Evolutionary conservation across 1,140 invertebrate genomes (phyloP), one percentile per base, ranked within the genome.

Genomic region (Megalopta genalis): DNA sequence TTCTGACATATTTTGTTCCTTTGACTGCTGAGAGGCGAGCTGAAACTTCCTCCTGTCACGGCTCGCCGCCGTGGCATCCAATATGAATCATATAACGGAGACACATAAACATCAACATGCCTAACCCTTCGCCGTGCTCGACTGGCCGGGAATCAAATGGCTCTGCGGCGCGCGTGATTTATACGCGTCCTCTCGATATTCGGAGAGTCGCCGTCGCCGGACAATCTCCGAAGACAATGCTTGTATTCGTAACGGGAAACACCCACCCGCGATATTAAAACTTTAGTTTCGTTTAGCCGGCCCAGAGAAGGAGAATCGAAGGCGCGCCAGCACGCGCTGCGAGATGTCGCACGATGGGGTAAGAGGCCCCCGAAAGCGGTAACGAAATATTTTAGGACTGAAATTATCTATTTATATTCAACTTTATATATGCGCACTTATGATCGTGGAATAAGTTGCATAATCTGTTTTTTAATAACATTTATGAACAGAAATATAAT

Each of bases 31-130:
- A 42, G 62, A 12, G 46, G 54, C 62, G 37, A 27, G 54, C 52
- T 52, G 52, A 7, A 27, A 32, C 70, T 66, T 74, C 70, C 71
- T 74, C 25, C 46, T 75, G 72, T 73, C 72, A 52, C n/a, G 46
- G 10, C 21, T 21, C 54, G 54, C 57, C 32, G 49, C 49, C 60
- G 37, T 39, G 37, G 25, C 74, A 81, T 80, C 65, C 71, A 60
- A 76, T 74, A 82, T 82, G 83, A 86, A 86, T 86, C 85, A 82
- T 80, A 73, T 72, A 71, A 37, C 75, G 73, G 67, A 59, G 76
- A 84, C 76, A 65, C 83, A 68, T 80, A 82, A 82, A 80, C 83
- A 70, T 62, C 70, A 57, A 60, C 66, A 12, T 57, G 66, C 16
- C 70, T 64, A 73, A 81, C 60, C 70, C 63, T 49, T 60, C 76